phyloP scores from a whole-genome alignment of 2,113 vertebrate genomes.

The Todiramphus saurophagus region DNA sequence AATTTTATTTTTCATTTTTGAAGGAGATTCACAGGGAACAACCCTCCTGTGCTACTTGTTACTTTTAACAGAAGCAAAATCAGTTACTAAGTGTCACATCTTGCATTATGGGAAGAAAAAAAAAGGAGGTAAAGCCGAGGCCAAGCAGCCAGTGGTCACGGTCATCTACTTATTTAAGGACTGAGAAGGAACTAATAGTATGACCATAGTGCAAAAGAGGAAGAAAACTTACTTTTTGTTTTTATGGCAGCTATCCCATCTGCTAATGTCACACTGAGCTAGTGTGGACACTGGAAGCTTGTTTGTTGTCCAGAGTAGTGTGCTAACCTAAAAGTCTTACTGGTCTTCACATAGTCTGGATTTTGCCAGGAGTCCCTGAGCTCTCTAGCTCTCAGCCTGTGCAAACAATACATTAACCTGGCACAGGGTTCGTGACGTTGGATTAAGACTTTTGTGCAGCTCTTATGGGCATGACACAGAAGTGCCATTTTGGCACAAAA shows the following conservation, averaged over 20 bases:
- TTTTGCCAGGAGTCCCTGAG: not conserved
- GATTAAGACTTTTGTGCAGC: not conserved
- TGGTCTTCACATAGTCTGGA: not conserved
- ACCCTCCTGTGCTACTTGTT: not conserved
- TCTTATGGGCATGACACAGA: not conserved
- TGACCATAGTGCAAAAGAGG: not conserved
- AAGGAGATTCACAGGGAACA: not conserved
- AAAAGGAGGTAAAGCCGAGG: not conserved
- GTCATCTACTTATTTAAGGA: not conserved
- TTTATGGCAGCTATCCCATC: not conserved
- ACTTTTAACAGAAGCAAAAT: not conserved
- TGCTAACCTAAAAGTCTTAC: not conserved
- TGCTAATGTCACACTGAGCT: not conserved
- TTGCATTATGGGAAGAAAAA: not conserved
- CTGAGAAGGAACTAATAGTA: not conserved
- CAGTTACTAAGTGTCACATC: not conserved
- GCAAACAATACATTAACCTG: not conserved
- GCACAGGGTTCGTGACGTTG: not conserved
- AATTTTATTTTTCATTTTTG: not conserved
- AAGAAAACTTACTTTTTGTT: not conserved
- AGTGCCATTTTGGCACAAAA: not conserved
- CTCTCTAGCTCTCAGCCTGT: not conserved
- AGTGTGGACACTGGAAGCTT: not conserved
- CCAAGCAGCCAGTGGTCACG: not conserved
- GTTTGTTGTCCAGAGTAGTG: not conserved